These are phyloP conservation scores for Poliocrania exsul DNA, from an alignment of 2,797 vertebrate genomes.

Conservation along the genomic window DNA sequence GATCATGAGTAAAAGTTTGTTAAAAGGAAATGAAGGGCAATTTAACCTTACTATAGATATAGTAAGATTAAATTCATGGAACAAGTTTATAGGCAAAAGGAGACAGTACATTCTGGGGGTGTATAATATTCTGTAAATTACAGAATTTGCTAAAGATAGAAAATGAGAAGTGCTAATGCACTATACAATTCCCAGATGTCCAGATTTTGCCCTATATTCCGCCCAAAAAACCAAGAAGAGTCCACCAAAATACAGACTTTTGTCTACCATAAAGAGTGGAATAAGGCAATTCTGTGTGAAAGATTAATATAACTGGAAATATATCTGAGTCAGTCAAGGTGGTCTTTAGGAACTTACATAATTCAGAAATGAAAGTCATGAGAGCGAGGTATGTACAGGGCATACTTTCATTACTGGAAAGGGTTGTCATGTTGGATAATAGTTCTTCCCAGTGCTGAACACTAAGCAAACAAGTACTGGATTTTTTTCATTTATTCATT, in stretches of 20 bases:
- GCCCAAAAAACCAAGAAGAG: rapidly evolving
- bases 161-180: neutral
- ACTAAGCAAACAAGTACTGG: neutral
- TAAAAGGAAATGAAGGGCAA: neutral
- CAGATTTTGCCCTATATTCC: neutral
- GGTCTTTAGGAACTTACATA: neutral
- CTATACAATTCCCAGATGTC: neutral
- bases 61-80: neutral
- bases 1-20: neutral
- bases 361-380: neutral
- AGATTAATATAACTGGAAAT: neutral
- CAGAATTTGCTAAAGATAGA: neutral
- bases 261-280: neutral
- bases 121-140: neutral
- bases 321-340: neutral
- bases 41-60: neutral
- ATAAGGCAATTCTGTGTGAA: neutral
- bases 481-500: conserved; percentile 2
- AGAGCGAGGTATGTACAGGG: neutral
- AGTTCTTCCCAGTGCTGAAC: neutral
- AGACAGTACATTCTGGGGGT: neutral
- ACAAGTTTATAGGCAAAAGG: neutral
- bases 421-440: neutral
- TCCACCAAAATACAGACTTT: neutral
- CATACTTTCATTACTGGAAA: neutral